Evolutionary conservation across 2,113 vertebrate genomes (phyloP).

Genomic region (Labeo rohita): DNA sequence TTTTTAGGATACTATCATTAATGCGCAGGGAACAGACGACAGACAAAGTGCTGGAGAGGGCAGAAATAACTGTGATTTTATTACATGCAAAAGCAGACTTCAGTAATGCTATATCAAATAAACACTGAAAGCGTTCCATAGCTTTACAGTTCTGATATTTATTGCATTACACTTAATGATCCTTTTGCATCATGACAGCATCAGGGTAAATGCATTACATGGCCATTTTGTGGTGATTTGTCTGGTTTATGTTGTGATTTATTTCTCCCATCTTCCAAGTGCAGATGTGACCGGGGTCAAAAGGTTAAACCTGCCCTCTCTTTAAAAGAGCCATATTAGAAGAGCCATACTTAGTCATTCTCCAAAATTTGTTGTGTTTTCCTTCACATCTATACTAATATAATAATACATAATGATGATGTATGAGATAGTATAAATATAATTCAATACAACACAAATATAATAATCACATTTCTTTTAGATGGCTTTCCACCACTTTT

Average conservation of each 20-base stretch:
- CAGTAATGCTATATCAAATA: constrained; percentile 4
- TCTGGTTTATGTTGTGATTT: constrained; percentile 46
- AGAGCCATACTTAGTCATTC: background rate
- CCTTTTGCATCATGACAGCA: background rate
- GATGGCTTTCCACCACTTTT: background rate
- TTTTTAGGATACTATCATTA: background rate
- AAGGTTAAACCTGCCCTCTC: constrained; percentile 43
- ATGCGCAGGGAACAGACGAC: background rate
- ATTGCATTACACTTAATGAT: constrained; percentile 11
- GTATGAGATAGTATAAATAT: background rate
- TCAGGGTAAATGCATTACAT: constrained; percentile 23
- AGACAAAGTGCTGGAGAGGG: background rate
- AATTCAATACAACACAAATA: background rate
- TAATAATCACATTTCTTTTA: background rate
- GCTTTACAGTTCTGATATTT: constrained; percentile 29
- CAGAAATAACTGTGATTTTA: background rate
- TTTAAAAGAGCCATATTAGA: constrained; percentile 10
- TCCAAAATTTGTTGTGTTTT: background rate
- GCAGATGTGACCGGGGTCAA: constrained; percentile 52
- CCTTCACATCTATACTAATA: constrained; percentile 19
- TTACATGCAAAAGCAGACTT: background rate
- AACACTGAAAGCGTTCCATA: background rate
- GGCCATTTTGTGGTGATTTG: constrained; percentile 36
- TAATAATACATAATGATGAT: background rate
- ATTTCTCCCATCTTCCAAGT: constrained; percentile 25